phyloP scores from a whole-genome alignment of 1,140 invertebrate genomes.

The Zaprionus inermis region DNA sequence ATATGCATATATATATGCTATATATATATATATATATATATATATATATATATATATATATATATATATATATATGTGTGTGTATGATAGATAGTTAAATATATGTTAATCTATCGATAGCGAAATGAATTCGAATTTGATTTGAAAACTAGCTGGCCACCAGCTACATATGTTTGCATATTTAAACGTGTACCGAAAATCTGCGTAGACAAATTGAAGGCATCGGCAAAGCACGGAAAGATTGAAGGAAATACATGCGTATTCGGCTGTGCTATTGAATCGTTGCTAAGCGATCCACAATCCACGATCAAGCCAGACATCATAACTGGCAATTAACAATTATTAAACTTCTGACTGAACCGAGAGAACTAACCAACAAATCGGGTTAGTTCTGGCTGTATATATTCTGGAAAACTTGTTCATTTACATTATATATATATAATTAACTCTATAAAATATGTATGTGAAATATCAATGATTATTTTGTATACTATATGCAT shows the following conservation, averaged over 20 bases:
- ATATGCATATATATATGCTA: too few relatives aligned
- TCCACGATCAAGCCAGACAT: neutral
- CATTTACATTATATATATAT: too few relatives aligned
- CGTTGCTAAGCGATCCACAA: neutral
- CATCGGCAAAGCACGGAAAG: neutral
- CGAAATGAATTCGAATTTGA: constrained; percentile 1
- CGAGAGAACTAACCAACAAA: too few relatives aligned
- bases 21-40: neutral
- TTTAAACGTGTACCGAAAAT: neutral
- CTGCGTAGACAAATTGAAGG: neutral
- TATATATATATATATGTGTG: neutral
- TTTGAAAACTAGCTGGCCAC: neutral
- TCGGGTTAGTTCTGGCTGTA: too few relatives aligned
- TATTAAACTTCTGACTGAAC: too few relatives aligned
- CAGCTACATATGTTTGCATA: neutral
- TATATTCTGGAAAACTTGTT: too few relatives aligned
- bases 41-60: neutral
- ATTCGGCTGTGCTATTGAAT: neutral
- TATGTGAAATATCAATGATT: too few relatives aligned
- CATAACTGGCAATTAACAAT: neutral
- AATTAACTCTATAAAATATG: too few relatives aligned
- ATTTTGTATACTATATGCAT: too few relatives aligned
- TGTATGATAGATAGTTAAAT: neutral
- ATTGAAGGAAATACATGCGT: neutral
- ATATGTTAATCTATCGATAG: neutral